Evolutionary conservation across 2,888 invertebrate genomes (phyloP), one percentile per base, ranked within the genome.

Genomic region (Oligia fasciuncula): DNA sequence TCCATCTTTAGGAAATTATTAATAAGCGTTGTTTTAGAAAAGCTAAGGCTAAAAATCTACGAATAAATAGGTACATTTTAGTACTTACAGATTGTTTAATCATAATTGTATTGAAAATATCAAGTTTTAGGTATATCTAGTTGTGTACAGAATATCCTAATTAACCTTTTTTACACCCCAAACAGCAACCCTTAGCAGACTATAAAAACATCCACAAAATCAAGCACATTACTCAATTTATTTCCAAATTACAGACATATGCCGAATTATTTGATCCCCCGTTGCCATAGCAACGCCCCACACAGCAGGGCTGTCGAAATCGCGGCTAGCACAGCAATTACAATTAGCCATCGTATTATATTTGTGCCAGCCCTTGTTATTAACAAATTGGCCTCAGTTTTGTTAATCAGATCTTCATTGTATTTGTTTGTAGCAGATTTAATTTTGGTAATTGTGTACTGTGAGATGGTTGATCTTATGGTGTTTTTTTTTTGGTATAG

Each of bases 311-410:
- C 35, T 87, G 90, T 79, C 86, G 73, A 82, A 87, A 87, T 78
- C 82, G 78, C 74, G 70, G 71, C 80, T 65, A 87, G 84, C 83
- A 74, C 49, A 54, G 80, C 83, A 88, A 88, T 88, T 88, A 89
- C 89, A 88, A 88, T 88, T 88, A 87, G 84, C 81, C 66, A 60
- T 73, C 70, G 79, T 85, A 89, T 88, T 88, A 87, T 88, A 88
- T 87, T 85, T 78, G 78, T 54, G 68, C 19, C 79, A 87, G 57
- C 87, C 87, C 89, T 88, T 88, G 84, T 89, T 88, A 87, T 88
- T 87, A 84, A 84, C 80, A 80, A 89, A 85, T 89, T 85, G 89
- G 80, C 83, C 77, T 63, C 66, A 71, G 74, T 81, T 85, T 76
- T 73, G 70, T 86, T 89, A 87, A 87, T 88, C 84, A 87, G 73